Evolutionary conservation across 2,888 invertebrate species (phyloP).

Genomic region (Lasioglossum lativentre): DNA sequence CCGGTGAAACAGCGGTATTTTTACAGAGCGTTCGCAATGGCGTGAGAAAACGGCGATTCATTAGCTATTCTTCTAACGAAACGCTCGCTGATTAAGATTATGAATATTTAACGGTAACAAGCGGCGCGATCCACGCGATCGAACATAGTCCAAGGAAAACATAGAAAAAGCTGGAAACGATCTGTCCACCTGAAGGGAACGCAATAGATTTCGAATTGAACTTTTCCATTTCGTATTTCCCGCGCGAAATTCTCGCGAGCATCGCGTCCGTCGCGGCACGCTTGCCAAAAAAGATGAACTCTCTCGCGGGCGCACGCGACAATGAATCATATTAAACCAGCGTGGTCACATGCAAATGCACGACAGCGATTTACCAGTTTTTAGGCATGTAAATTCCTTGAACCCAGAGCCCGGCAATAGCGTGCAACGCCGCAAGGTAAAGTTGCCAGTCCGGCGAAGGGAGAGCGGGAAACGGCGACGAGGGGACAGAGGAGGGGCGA

Average conservation of each 20-base stretch:
- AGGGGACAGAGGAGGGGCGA: neutral
- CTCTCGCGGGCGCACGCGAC: neutral
- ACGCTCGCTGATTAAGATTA: constrained; percentile 20
- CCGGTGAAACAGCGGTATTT: neutral
- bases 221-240: neutral
- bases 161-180: neutral
- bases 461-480: constrained; percentile 20
- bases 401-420: constrained; percentile 55
- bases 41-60: neutral
- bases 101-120: constrained; percentile 38
- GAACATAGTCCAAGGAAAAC: constrained; percentile 12
- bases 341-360: constrained; percentile 40
- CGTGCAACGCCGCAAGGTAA: constrained; percentile 64
- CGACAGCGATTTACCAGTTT: constrained; percentile 58
- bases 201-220: neutral
- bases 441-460: constrained; percentile 27
- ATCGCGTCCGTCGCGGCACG: neutral
- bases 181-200: neutral
- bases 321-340: constrained; percentile 45
- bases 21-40: neutral
- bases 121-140: constrained; percentile 17
- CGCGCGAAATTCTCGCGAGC: neutral
- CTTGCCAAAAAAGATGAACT: constrained; percentile 25
- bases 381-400: constrained; percentile 65
- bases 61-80: neutral